Conservation (phyloP, 2,888 invertebrate genomes). For the Andrena marginata region DNA sequence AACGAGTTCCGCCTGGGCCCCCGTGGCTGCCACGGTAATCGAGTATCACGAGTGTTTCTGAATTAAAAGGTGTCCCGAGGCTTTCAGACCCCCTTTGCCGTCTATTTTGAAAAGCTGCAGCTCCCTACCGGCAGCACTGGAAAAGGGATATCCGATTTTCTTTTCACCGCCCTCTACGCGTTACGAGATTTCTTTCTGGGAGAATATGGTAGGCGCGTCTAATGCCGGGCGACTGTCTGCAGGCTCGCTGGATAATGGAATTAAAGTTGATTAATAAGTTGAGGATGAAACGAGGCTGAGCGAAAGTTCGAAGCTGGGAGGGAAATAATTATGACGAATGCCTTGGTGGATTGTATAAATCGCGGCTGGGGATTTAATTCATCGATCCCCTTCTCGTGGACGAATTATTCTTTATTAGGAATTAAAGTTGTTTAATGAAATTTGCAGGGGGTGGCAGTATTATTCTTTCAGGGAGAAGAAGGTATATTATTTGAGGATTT, state of each 20-base stretch:
- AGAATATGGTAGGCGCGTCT: not conserved
- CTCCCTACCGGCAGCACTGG: constrained; percentile 13
- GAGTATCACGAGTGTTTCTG: constrained; percentile 36
- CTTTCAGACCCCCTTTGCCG: constrained; percentile 29
- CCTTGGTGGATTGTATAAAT: constrained; percentile 1
- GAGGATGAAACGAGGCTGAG: constrained; percentile 8
- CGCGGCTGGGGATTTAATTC: constrained; percentile 7
- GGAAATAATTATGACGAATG: constrained; percentile 51
- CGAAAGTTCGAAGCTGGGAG: constrained; percentile 8
- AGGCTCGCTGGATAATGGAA: constrained; percentile 29
- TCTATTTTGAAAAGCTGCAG: constrained; percentile 36
- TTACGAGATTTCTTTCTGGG: constrained; percentile 14
- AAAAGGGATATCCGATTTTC: constrained; percentile 59
- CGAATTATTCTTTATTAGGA: constrained; percentile 26
- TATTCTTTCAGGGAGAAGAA: not conserved
- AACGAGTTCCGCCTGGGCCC: constrained; percentile 19
- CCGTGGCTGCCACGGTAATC: constrained; percentile 15
- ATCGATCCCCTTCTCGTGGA: constrained; percentile 17
- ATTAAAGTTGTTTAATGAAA: constrained; percentile 27
- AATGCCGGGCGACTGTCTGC: not conserved
- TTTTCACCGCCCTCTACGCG: not conserved
- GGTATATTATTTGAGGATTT: constrained; percentile 2
- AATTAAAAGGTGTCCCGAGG: constrained; percentile 46
- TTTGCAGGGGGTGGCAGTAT: not conserved
- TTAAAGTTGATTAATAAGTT: constrained; percentile 48